Evolutionary conservation across 2,888 invertebrate species (phyloP), one percentile per base, ranked within the genome.

Genomic region (Caenorhabditis macrosperma): DNA sequence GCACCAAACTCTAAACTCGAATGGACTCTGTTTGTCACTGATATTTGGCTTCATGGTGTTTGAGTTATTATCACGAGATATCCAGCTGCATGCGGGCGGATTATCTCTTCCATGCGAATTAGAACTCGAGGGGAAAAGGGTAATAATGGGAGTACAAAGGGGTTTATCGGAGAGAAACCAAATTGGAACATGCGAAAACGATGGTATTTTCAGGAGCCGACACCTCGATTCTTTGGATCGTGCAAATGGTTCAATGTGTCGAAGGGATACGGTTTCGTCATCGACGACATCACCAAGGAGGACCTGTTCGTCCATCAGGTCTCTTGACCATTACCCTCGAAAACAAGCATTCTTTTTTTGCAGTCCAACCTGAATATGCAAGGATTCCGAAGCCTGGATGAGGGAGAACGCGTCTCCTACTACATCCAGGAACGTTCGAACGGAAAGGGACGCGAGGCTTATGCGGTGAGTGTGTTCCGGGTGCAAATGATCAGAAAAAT

Each of bases 181-280:
- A n/a, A n/a, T n/a, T n/a, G n/a, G n/a, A n/a, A n/a, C n/a, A n/a
- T n/a, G n/a, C n/a, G n/a, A n/a, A n/a, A n/a, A n/a, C n/a, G n/a
- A n/a, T n/a, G n/a, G n/a, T 38, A 10, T 26, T 69, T 79, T 24
- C 52, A 79, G 79, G 74, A 74, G 30, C 74, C 79, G 9, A 66
- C 81, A 38, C 76, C 69, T 7, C 76, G 84, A 2, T 78, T 60
- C 60, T 71, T 64, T 30, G 84, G 84, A 15, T 59, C 60, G 35
- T 82, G 82, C 59, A 84, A 84, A 60, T 84, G 84, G 84, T 84
- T 82, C 74, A 82, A 84, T 50, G 84, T 84, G 22, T 63, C 79
- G 9, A 81, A 84, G 63, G 84, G 84, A 48, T 84, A 74, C 54
- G 84, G 84, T 35, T 84, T 84, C 41, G 69, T 84, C 33, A 77